Evolutionary conservation across 2,797 vertebrate genomes (phyloP), one percentile per base, ranked within the genome.

Genomic region (Limosa lapponica): DNA sequence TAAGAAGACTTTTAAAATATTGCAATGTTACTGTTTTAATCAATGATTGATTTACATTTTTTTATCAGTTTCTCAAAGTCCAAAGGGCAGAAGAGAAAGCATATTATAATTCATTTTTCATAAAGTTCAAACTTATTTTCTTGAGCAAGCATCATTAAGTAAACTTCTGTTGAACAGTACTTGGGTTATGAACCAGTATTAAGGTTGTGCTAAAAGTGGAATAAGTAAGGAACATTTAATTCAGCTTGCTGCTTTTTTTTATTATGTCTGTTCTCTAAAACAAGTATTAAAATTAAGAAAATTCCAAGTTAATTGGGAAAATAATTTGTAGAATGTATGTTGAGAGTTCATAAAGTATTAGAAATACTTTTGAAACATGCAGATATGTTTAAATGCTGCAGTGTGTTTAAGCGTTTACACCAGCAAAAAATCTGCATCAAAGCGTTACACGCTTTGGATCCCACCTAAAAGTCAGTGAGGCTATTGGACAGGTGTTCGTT

Each of bases 21-120:
- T 94, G 58, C 79, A 55, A 43, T 25, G 36, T 83, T 90, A 23
- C 48, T 95, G 91, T 94, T 66, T 89, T 92, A 90, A 78, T 34
- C 18, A 83, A 17, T 59, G 17, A 43, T 13, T 39, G 24, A 54
- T 94, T 22, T 37, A 4, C 24, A 25, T 61, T 67, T 91, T 70
- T 77, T 55, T 5, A 32, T 34, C 55, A 85, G n/a, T 64, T 91
- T 64, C 18, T 81, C 27, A 6, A 36, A 78, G 59, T 75, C 30
- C 44, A 70, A 85, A 49, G 2, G 13, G 11, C 28, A 71, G 52
- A 83, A 28, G 8, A 51, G 17, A 82, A 61, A 55, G 20, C 16
- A 61, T n/a, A 36, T 32, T 84, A 8, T 71, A 88, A 87, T 82
- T 90, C 8, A 34, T 46, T 82, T 84, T 86, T 69, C 88, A 49